phyloP scores from a whole-genome alignment of 2,888 invertebrate genomes.

The Chaitophorus viminalis region DNA sequence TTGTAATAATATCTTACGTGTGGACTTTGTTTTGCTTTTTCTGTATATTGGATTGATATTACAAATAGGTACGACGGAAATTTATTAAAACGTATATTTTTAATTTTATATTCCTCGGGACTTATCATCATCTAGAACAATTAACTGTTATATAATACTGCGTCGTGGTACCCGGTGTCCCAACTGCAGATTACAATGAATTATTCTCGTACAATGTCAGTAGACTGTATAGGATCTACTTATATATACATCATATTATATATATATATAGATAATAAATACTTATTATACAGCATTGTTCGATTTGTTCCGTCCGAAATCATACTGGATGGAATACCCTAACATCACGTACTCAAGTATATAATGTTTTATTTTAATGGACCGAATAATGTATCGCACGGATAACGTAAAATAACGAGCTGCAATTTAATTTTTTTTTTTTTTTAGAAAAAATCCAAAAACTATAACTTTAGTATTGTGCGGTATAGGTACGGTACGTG shows the following conservation, averaged over 20 bases:
- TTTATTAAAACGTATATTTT: neutral
- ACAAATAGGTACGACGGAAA: neutral
- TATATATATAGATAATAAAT: too few species aligned
- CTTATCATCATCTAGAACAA: neutral
- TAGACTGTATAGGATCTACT: neutral
- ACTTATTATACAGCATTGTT: neutral
- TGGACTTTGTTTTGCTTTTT: too few species aligned
- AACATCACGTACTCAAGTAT: neutral
- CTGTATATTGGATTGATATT: too few species aligned
- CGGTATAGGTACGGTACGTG: neutral
- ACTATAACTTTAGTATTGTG: neutral
- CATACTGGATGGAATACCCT: neutral
- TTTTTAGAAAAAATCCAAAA: neutral
- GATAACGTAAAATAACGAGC: neutral
- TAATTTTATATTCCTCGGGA: neutral
- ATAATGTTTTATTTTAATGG: neutral
- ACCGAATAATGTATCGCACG: neutral
- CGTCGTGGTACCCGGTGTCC: neutral
- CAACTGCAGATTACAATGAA: neutral
- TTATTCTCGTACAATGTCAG: neutral
- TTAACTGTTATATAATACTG: neutral
- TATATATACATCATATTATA: too few species aligned
- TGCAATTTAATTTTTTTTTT: neutral
- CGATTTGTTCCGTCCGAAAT: neutral
- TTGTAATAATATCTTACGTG: too few species aligned